Evolutionary conservation across 2,888 invertebrate species (phyloP).

Genomic region (Cremastobaeus sp.): DNA sequence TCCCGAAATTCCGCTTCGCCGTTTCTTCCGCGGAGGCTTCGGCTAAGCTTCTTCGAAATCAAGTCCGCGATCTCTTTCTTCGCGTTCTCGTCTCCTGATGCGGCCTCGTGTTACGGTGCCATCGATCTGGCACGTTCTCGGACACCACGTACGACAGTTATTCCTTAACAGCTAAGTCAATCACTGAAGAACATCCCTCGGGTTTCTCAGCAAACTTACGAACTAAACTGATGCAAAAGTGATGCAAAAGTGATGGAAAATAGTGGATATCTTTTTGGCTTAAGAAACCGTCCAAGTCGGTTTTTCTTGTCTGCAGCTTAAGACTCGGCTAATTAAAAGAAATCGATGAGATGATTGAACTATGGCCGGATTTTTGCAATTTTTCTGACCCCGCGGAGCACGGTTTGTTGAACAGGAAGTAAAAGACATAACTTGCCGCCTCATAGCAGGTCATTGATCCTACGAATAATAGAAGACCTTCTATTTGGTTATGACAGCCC

Average conservation of each 20-base stretch:
- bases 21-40: not conserved
- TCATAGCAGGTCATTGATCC: conserved; percentile 63
- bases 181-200: too few species aligned
- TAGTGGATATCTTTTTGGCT: too few species aligned
- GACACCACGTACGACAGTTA: conserved; percentile 61
- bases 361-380: too few species aligned
- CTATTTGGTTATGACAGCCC: conserved; percentile 70
- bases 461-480: conserved; percentile 73
- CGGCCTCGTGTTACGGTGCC: conserved; percentile 70
- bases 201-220: too few species aligned
- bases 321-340: too few species aligned
- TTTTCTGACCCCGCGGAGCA: too few species aligned
- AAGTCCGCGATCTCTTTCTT: conserved; percentile 7
- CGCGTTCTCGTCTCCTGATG: conserved; percentile 69
- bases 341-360: too few species aligned
- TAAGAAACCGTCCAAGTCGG: too few species aligned
- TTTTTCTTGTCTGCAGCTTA: too few species aligned
- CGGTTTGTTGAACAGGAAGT: too few species aligned
- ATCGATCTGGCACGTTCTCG: conserved; percentile 72
- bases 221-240: too few species aligned
- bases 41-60: not conserved
- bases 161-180: conserved; percentile 17
- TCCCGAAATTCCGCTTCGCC: not conserved
- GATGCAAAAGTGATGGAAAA: too few species aligned
- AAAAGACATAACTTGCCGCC: conserved; percentile 8